Conservation (phyloP, 2,888 invertebrate genomes). For the Rhagium mordax region DNA sequence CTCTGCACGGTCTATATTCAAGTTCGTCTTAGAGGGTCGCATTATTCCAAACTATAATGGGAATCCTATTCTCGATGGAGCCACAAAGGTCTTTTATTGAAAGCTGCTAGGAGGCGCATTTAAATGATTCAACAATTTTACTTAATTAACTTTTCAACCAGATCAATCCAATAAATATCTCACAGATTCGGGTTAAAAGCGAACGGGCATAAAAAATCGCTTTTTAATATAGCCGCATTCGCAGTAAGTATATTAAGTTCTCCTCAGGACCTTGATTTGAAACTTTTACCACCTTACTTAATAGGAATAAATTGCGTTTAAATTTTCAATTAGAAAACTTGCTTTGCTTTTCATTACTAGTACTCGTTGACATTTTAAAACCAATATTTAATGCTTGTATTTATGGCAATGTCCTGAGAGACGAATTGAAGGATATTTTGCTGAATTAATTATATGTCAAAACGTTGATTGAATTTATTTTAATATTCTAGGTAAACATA, state of each 20-base stretch:
- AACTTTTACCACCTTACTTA: background rate
- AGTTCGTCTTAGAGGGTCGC: background rate
- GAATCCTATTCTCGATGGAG: slow-evolving; percentile 1
- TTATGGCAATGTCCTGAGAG: background rate
- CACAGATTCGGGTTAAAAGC: background rate
- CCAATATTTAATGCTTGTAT: background rate
- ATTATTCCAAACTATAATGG: slow-evolving; percentile 24
- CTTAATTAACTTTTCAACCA: slow-evolving; percentile 30
- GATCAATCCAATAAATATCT: slow-evolving; percentile 15
- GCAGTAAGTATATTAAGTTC: background rate
- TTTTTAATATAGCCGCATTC: background rate
- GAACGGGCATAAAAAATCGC: background rate
- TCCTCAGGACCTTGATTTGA: background rate
- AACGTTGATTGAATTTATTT: too few relatives aligned
- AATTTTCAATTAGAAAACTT: background rate
- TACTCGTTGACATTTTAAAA: background rate
- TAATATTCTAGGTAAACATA: too few relatives aligned
- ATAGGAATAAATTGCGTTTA: background rate
- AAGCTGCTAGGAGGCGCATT: slow-evolving; percentile 20
- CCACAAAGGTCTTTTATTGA: slow-evolving; percentile 23
- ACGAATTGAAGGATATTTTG: too few relatives aligned
- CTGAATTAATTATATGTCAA: too few relatives aligned
- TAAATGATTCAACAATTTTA: slow-evolving; percentile 23
- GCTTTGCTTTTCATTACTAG: background rate
- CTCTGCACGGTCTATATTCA: slow-evolving; percentile 8